A percentile compares a stretch with the other conserved stretches of the same genome.
Evolutionary conservation across 2,888 invertebrate species (phyloP).

Genomic region (Campopleginae sp.): DNA sequence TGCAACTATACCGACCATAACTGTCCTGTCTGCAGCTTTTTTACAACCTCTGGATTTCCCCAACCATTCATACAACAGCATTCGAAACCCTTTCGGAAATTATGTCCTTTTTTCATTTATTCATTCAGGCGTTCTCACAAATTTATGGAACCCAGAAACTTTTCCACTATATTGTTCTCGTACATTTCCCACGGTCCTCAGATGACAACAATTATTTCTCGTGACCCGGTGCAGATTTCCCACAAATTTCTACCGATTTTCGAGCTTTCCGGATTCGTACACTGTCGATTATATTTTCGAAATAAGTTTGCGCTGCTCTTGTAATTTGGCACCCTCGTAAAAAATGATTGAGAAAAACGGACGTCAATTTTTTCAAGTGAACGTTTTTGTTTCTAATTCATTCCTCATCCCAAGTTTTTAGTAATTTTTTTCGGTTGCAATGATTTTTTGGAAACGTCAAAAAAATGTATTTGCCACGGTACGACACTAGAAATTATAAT

Average conservation of each 20-base stretch:
- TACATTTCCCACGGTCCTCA: background rate
- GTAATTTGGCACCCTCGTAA: background rate
- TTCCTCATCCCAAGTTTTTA: background rate
- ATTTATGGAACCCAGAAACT: constrained; percentile 27
- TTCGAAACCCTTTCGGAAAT: constrained; percentile 52
- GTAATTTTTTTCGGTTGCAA: background rate
- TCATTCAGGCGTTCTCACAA: constrained; percentile 1
- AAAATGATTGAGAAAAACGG: background rate
- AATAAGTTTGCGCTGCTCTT: no score
- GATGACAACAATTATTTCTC: background rate
- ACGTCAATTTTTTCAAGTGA: no score
- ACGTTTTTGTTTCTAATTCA: background rate
- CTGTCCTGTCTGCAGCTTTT: constrained; percentile 16
- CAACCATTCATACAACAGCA: constrained; percentile 30
- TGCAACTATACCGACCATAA: constrained; percentile 26
- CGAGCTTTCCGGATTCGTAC: no score
- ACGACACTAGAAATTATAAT: background rate
- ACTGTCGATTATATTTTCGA: no score
- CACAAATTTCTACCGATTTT: background rate
- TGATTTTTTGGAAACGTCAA: background rate
- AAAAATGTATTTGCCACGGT: background rate
- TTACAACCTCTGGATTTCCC: background rate
- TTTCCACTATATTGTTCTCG: background rate
- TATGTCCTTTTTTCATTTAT: constrained; percentile 20
- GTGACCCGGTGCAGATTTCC: background rate